phyloP scores from a whole-genome alignment of 2,113 vertebrate genomes.

The Limanda limanda region DNA sequence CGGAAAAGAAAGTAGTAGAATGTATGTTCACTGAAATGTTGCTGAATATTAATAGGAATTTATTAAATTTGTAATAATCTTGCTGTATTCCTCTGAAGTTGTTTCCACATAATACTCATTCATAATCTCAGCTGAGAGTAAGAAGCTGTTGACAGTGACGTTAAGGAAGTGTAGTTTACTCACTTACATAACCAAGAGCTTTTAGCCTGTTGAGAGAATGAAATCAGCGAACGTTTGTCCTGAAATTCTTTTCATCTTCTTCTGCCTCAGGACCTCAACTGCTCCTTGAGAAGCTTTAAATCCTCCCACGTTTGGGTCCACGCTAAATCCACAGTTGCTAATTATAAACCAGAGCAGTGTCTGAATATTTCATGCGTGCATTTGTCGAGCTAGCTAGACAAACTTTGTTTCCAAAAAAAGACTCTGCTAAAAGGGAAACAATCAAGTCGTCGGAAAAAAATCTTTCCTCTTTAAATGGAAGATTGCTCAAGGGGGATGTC shows the following conservation, averaged over 20 bases:
- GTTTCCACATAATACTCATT: not conserved
- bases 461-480: slow-evolving; percentile 38
- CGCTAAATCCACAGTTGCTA: not conserved
- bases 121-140: slow-evolving; percentile 1
- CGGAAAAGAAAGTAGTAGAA: not conserved
- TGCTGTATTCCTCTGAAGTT: slow-evolving; percentile 3
- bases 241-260: slow-evolving; percentile 13
- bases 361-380: too few relatives aligned
- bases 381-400: not conserved
- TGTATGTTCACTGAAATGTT: not conserved
- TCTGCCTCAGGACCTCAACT: not conserved
- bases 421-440: slow-evolving; percentile 20
- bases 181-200: slow-evolving; percentile 17
- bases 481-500: slow-evolving; percentile 39
- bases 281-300: slow-evolving; percentile 12
- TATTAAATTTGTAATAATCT: slow-evolving; percentile 27
- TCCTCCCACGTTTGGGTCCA: not conserved
- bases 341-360: too few relatives aligned
- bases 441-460: slow-evolving; percentile 50
- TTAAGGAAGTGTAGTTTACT: slow-evolving; percentile 18
- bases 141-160: slow-evolving; percentile 20
- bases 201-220: slow-evolving; percentile 6
- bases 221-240: slow-evolving; percentile 16
- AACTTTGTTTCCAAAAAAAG: slow-evolving; percentile 15
- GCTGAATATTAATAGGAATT: not conserved